phyloP scores from a whole-genome alignment of 2,113 vertebrate species.

The Phasianus colchicus region DNA sequence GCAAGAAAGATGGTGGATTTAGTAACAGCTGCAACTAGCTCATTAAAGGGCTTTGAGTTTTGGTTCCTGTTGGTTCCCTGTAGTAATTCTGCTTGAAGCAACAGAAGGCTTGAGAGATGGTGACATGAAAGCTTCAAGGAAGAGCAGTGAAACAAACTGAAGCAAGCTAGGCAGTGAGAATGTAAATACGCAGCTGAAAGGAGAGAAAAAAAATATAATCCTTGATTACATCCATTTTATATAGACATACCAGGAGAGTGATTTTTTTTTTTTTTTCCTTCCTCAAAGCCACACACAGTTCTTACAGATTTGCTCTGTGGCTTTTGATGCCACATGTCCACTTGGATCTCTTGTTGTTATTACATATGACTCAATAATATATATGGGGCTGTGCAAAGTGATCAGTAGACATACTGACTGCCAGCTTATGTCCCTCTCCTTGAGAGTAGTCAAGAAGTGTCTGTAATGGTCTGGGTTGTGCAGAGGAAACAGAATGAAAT shows the following conservation, averaged over 20 bases:
- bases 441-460: background rate
- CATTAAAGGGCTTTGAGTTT: background rate
- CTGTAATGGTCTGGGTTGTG: background rate
- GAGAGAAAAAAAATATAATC: background rate
- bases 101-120: background rate
- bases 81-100: background rate
- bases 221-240: background rate
- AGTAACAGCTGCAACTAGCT: background rate
- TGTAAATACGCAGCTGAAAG: background rate
- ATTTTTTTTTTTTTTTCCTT: background rate
- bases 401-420: background rate
- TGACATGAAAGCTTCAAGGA: background rate
- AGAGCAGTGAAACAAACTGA: background rate
- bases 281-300: fast-evolving
- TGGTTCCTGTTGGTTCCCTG: background rate
- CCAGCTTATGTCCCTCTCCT: background rate
- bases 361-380: background rate
- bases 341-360: background rate
- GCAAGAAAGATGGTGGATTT: background rate
- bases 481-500: background rate
- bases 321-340: background rate
- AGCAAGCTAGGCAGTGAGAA: background rate
- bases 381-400: background rate
- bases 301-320: background rate
- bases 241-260: fast-evolving